These are phyloP conservation scores for Sterna hirundo DNA, from an alignment of 2,113 vertebrate genomes.

Conservation along the genomic window DNA sequence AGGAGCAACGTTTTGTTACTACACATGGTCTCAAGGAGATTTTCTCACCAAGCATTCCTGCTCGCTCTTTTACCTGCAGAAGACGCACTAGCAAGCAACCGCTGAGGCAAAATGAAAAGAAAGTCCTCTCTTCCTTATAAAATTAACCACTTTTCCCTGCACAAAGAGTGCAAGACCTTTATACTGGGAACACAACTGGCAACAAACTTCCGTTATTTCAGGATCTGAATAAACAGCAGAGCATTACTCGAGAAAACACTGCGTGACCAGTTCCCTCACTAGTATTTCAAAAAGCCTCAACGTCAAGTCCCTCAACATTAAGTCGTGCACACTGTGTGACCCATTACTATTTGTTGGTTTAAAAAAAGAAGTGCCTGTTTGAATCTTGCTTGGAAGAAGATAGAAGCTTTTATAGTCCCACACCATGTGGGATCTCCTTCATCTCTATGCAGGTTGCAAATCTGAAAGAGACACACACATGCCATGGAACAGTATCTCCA, in stretches of 20 bases:
- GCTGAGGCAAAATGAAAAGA: neutral
- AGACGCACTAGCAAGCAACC: neutral
- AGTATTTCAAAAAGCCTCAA: neutral
- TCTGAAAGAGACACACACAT: neutral
- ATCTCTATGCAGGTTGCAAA: neutral
- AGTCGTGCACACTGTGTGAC: neutral
- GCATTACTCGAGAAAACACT: neutral
- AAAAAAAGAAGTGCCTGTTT: neutral
- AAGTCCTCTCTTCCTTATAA: neutral
- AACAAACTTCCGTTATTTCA: neutral
- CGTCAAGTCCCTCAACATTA: neutral
- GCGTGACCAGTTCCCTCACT: neutral
- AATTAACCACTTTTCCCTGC: neutral
- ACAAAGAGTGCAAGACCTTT: neutral
- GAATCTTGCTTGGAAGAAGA: neutral
- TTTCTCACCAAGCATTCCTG: neutral
- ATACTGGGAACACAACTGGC: neutral
- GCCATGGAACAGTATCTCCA: neutral
- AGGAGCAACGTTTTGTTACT: neutral
- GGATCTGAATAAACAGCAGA: neutral
- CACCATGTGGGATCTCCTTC: fast-evolving
- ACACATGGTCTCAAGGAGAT: neutral
- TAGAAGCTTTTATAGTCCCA: neutral
- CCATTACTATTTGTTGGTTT: neutral
- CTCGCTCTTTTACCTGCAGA: neutral